Percentiles rank a stretch among this genome's conserved stretches.
phyloP scores from a whole-genome alignment of 2,113 vertebrate species.

The Anhinga anhinga region DNA sequence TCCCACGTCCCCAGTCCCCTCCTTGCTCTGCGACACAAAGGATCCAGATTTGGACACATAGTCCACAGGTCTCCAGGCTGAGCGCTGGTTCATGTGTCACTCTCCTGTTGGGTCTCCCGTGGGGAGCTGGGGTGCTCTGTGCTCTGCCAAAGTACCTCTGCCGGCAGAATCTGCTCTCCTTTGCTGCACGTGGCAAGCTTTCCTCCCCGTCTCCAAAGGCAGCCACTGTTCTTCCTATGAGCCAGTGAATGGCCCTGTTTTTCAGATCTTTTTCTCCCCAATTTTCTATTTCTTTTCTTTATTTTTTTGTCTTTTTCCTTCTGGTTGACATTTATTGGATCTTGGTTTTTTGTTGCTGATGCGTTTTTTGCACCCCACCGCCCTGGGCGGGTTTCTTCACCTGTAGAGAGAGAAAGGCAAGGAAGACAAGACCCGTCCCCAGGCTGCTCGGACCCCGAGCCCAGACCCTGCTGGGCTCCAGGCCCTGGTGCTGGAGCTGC shows the following conservation, averaged over 20 bases:
- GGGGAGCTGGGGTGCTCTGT: neutral
- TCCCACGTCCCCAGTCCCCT: neutral
- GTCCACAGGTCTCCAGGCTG: neutral
- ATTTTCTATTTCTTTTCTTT: neutral
- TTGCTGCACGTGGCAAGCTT: neutral
- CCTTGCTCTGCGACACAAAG: neutral
- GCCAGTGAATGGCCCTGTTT: neutral
- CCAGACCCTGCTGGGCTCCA: constrained; percentile 76
- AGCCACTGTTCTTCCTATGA: neutral
- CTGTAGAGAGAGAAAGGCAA: constrained; percentile 86
- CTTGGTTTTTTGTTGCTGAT: constrained; percentile 63
- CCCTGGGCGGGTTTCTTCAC: constrained; percentile 64
- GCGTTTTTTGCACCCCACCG: constrained; percentile 56
- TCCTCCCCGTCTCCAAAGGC: neutral
- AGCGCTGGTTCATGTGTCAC: neutral
- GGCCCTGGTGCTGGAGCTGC: constrained; percentile 78
- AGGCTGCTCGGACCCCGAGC: constrained; percentile 60
- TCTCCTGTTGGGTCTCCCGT: fast-evolving
- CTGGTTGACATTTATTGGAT: neutral
- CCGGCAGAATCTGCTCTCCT: neutral
- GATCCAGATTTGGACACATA: neutral
- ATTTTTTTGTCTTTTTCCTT: neutral
- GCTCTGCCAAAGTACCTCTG: neutral
- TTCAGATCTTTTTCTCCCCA: neutral
- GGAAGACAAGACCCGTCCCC: constrained; percentile 74